These are phyloP conservation scores for Micrasema longulum DNA, from an alignment of 1,140 invertebrate species.

Conservation along the genomic window DNA sequence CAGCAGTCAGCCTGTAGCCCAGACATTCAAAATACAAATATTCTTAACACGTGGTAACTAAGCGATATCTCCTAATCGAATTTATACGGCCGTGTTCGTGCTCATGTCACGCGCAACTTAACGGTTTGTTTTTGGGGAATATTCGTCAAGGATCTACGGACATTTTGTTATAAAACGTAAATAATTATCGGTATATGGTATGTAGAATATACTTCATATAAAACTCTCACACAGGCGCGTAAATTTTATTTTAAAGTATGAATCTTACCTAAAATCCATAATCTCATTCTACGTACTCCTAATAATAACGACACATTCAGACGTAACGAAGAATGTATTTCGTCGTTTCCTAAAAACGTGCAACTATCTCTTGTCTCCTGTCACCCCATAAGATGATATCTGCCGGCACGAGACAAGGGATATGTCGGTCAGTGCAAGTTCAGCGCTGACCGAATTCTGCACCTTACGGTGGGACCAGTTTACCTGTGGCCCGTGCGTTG, in stretches of 20 bases:
- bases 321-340: conserved; percentile 9
- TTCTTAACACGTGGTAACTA: conserved; percentile 29
- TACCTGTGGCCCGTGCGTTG: too few species aligned
- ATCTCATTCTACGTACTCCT: too few species aligned
- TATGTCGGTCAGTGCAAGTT: conserved; percentile 31
- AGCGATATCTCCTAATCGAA: conserved; percentile 15
- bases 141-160: too few species aligned
- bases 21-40: neutral
- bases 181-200: too few species aligned
- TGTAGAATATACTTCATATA: too few species aligned
- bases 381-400: conserved; percentile 5
- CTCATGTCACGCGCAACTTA: neutral
- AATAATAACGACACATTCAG: too few species aligned
- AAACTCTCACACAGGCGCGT: too few species aligned
- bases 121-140: too few species aligned
- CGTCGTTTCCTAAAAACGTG: conserved; percentile 17
- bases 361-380: conserved; percentile 4
- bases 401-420: conserved; percentile 10
- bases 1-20: neutral
- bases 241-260: too few species aligned
- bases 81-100: conserved; percentile 8
- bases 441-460: conserved; percentile 33
- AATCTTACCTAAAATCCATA: too few species aligned
- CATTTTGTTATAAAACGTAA: too few species aligned
- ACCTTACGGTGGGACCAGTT: conserved; percentile 13